Conservation (phyloP, 1,140 invertebrate genomes). For the Cydia splendana region DNA sequence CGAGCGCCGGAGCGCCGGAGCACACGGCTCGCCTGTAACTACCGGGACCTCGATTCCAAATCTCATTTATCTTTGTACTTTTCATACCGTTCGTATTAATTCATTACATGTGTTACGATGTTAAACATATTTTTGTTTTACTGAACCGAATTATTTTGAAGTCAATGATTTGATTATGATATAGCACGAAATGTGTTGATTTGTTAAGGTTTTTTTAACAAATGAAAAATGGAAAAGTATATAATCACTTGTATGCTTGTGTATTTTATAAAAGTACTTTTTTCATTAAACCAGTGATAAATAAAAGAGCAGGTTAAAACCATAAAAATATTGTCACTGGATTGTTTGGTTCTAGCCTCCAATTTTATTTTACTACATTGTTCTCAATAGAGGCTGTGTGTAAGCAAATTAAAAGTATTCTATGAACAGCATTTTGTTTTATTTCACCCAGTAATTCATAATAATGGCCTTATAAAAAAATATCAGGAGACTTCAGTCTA, state of each 20-base stretch:
- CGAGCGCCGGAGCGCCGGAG: constrained; percentile 50
- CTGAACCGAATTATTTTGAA: constrained; percentile 41
- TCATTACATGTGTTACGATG: constrained; percentile 60
- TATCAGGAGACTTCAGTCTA: no score
- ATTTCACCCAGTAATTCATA: constrained; percentile 33
- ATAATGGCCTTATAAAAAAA: no score
- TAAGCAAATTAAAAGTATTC: constrained; percentile 78
- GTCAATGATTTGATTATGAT: constrained; percentile 32
- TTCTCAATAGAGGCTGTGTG: constrained; percentile 78
- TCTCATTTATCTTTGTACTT: constrained; percentile 61
- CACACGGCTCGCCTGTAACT: constrained; percentile 52
- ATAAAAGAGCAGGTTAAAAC: neutral
- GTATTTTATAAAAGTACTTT: neutral
- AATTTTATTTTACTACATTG: constrained; percentile 57
- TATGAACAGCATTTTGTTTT: constrained; percentile 54
- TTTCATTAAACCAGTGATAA: neutral
- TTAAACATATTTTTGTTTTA: constrained; percentile 49
- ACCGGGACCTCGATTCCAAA: constrained; percentile 61
- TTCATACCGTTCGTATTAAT: constrained; percentile 58
- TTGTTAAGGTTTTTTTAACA: constrained; percentile 47
- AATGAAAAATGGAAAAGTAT: neutral
- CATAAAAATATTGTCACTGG: neutral
- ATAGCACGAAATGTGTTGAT: constrained; percentile 45
- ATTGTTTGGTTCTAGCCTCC: constrained; percentile 50
- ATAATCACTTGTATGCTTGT: constrained; percentile 8